Conservation (phyloP, 2,797 vertebrate species). For the Gallinago stenura region DNA sequence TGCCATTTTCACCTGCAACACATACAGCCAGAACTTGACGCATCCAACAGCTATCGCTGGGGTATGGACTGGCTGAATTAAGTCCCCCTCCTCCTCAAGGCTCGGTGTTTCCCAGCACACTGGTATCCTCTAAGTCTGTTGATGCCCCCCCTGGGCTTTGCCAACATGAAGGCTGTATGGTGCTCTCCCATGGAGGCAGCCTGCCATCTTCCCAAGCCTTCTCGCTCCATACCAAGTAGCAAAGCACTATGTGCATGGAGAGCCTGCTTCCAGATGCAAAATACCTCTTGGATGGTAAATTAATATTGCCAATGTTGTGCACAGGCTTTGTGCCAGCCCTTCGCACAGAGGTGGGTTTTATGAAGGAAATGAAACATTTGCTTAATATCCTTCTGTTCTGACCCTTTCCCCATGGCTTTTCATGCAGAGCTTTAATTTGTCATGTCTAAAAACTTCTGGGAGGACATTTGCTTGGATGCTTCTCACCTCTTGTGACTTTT, state of each 20-base stretch:
- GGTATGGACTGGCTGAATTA: not conserved
- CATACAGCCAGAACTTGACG: not conserved
- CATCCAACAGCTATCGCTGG: not conserved
- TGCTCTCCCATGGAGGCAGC: not conserved
- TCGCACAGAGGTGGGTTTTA: not conserved
- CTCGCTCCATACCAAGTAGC: not conserved
- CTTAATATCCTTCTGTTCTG: not conserved
- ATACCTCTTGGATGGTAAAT: not conserved
- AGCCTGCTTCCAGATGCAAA: not conserved
- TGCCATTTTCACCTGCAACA: not conserved
- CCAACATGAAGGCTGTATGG: accelerated
- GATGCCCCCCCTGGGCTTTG: accelerated
- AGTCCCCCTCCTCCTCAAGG: accelerated
- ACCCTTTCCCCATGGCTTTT: not conserved
- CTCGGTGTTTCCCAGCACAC: accelerated
- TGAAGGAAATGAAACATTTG: not conserved
- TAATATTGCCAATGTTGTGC: not conserved
- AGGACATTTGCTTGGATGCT: not conserved
- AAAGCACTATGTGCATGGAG: not conserved
- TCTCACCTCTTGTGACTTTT: not conserved
- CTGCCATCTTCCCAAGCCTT: not conserved
- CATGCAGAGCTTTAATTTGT: not conserved
- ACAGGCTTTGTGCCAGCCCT: accelerated
- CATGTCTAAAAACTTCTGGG: not conserved
- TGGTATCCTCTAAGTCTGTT: too few species aligned